These are phyloP conservation scores for Choristoneura fumiferana DNA, from an alignment of 1,140 invertebrate genomes.

Conservation along the genomic window DNA sequence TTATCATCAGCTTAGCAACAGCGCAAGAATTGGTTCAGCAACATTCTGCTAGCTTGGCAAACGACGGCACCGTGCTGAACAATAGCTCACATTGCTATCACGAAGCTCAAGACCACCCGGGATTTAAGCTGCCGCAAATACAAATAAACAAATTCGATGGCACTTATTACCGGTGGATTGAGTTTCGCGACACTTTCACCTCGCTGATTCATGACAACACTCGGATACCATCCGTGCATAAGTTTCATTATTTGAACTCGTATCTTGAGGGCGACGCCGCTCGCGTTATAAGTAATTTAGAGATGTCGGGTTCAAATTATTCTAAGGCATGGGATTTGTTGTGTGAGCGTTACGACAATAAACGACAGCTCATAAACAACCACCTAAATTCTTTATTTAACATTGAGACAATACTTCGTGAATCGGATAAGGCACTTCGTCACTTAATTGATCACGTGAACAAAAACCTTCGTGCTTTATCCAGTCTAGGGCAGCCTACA, in stretches of 20 bases:
- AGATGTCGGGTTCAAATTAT: too few relatives aligned
- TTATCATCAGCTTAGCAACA: not conserved
- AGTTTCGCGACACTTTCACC: too few relatives aligned
- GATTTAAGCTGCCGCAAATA: constrained; percentile 38
- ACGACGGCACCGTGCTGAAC: too few relatives aligned
- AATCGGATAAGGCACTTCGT: too few relatives aligned
- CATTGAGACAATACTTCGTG: too few relatives aligned
- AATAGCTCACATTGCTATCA: too few relatives aligned
- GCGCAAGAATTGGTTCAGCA: not conserved
- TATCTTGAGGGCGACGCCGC: too few relatives aligned
- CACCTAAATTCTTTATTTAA: not conserved
- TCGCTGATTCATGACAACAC: constrained; percentile 41
- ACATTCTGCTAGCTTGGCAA: too few relatives aligned
- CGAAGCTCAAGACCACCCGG: too few relatives aligned
- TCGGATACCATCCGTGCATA: constrained; percentile 35
- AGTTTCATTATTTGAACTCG: constrained; percentile 44
- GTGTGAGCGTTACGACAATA: constrained; percentile 43
- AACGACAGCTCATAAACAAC: constrained; percentile 27
- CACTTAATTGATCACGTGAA: not conserved
- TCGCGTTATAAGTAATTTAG: too few relatives aligned
- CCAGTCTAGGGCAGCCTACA: constrained; percentile 17
- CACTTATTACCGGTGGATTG: constrained; percentile 37
- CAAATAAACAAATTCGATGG: constrained; percentile 40
- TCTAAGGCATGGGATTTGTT: constrained; percentile 40
- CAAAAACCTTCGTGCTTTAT: constrained; percentile 28